A percentile compares a stretch with the other conserved stretches of the same genome.
phyloP scores from a whole-genome alignment of 2,797 vertebrate genomes.

The Sorex maritimensis region DNA sequence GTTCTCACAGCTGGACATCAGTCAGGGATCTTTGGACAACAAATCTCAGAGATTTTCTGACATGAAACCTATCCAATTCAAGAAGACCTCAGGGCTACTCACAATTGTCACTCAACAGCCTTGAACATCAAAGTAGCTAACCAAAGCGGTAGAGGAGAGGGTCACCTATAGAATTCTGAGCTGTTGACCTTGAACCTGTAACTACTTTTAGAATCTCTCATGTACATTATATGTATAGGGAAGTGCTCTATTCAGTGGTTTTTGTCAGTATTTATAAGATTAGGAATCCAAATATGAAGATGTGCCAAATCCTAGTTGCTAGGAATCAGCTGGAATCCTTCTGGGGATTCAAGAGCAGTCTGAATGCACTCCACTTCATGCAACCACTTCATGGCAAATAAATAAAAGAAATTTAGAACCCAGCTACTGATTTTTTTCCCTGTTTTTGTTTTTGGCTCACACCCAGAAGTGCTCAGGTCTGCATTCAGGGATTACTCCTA shows the following conservation, averaged over 20 bases:
- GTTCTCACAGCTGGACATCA: constrained; percentile 29
- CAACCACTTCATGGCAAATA: background rate
- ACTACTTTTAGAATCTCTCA: constrained; percentile 37
- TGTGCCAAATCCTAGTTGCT: background rate
- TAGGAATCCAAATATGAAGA: background rate
- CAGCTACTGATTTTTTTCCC: too few species aligned
- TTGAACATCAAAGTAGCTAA: background rate
- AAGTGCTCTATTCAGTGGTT: background rate
- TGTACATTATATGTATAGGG: background rate
- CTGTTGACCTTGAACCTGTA: constrained; percentile 28
- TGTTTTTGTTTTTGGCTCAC: too few species aligned
- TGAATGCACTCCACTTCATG: background rate
- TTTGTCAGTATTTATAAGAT: background rate
- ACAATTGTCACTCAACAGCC: background rate
- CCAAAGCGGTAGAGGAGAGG: background rate
- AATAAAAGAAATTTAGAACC: background rate
- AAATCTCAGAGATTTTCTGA: constrained; percentile 19
- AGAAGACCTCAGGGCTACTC: background rate
- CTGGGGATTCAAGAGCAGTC: background rate
- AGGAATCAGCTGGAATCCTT: background rate
- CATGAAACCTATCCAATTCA: constrained; percentile 13
- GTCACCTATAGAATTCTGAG: too few species aligned
- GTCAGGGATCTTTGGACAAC: background rate
- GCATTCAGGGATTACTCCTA: too few species aligned
- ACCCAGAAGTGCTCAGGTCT: too few species aligned